These are phyloP conservation scores for Aspiorhynchus laticeps DNA, from an alignment of 2,113 vertebrate species.

Conservation along the genomic window DNA sequence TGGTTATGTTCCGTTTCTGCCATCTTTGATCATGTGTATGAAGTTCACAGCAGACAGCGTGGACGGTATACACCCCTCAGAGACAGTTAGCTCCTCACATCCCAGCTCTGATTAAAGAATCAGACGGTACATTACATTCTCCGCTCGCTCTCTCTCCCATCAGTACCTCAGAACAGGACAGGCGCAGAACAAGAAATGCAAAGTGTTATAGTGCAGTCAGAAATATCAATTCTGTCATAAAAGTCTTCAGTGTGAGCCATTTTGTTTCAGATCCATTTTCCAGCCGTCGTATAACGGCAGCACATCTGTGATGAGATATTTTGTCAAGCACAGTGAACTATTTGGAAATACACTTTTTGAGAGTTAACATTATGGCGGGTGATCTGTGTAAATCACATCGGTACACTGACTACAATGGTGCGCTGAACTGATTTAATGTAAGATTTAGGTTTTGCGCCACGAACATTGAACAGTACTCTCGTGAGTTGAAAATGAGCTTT, in stretches of 20 bases:
- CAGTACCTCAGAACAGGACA: not conserved
- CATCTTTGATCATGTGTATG: constrained; percentile 1
- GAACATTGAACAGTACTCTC: not conserved
- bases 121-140: constrained; percentile 8
- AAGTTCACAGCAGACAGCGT: constrained; percentile 13
- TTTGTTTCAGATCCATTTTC: not conserved
- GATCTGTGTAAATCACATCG: not conserved
- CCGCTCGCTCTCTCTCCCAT: not conserved
- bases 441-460: not conserved
- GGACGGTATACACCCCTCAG: not conserved
- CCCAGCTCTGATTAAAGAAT: constrained; percentile 28
- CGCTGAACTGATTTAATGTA: not conserved
- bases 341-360: not conserved
- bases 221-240: constrained; percentile 14
- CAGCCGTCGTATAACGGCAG: not conserved
- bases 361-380: not conserved
- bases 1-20: not conserved
- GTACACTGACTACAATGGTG: not conserved
- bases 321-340: constrained; percentile 19
- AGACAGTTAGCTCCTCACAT: constrained; percentile 14
- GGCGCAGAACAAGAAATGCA: not conserved
- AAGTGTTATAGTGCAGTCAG: not conserved
- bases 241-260: not conserved
- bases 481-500: not conserved
- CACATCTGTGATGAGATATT: constrained; percentile 26